phyloP scores from a whole-genome alignment of 1,140 invertebrate species.

The Steinernema feltiae region DNA sequence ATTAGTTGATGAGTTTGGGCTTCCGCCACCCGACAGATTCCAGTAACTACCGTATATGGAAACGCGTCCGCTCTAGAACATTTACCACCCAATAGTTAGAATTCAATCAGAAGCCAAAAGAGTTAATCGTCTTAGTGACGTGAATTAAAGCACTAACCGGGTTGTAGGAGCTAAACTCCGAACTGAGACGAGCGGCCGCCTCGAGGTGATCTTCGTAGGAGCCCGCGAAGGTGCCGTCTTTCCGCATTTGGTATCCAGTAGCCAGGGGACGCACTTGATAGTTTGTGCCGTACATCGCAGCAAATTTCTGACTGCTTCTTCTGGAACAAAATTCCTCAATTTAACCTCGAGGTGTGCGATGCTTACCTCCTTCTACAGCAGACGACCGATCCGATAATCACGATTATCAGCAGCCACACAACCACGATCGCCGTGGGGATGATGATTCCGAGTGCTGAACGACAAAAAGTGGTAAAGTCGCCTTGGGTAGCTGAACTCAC shows the following conservation, averaged over 20 bases:
- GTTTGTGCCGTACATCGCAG: slow-evolving; percentile 49
- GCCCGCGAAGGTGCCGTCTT: slow-evolving; percentile 27
- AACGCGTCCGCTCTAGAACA: slow-evolving; percentile 29
- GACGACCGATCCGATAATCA: slow-evolving; percentile 47
- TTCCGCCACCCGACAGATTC: neutral
- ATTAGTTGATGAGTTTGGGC: slow-evolving; percentile 8
- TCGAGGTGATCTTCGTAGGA: slow-evolving; percentile 56
- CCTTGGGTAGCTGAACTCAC: neutral
- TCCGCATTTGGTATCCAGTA: slow-evolving; percentile 40
- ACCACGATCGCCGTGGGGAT: slow-evolving; percentile 49
- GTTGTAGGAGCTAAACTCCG: slow-evolving; percentile 47
- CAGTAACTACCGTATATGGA: slow-evolving; percentile 9
- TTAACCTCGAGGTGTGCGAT: neutral
- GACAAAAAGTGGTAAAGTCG: neutral
- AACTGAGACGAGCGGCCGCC: slow-evolving; percentile 42
- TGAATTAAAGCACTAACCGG: slow-evolving; percentile 25
- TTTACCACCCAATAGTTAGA: slow-evolving; percentile 17
- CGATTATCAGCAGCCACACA: slow-evolving; percentile 51
- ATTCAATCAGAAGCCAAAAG: too few relatives aligned
- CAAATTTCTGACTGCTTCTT: slow-evolving; percentile 43
- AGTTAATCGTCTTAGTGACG: slow-evolving; percentile 16
- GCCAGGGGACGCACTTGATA: slow-evolving; percentile 50
- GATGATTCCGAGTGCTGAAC: slow-evolving; percentile 49
- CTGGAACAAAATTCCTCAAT: slow-evolving; percentile 22
- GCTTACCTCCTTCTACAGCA: slow-evolving; percentile 46